Base-by-base conservation (phyloP, 2,888 invertebrate genomes). In the Drosophila acutilabella region DNA sequence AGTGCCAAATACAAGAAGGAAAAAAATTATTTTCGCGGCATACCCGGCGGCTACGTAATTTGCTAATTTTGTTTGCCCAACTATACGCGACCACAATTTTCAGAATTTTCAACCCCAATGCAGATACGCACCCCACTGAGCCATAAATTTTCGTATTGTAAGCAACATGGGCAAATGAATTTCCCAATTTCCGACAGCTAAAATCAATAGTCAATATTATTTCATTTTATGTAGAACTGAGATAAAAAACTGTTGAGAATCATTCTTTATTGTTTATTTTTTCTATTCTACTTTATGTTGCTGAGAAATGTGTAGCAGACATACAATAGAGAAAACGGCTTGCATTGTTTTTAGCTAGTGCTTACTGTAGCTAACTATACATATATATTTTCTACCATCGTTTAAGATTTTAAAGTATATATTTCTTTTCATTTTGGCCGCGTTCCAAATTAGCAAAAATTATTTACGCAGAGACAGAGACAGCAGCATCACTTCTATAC, bases 381-480 rank as follows among this genome's bases (percentile, higher is more conserved):
- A 60, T 59, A 70, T 41, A 60, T 38, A 40, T 59, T 53, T 71
- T 64, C 13, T 64, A 41, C 54, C 64, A 40, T 38, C 36, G 51
- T 69, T 78, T 57, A 52, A 62, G 30, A 50, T 74, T 48, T 72
- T 47, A 52, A 54, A 71, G 69, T 65, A 75, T 61, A 51, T 72
- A 73, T 88, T 75, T 73, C 40, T 88, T 75, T 83, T 78, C 69
- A 56, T 70, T 65, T 87, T 84, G 83, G 83, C 88, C 56, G 20
- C 53, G 38, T 45, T 69, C 89, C 83, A 84, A 84, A 84, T 89
- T 89, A 89, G 83, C 89, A 67, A 70, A 81, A 51, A 59, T 48
- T 86, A 74, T 86, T 74, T 64, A 71, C 74, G 51, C 69, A 68
- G 72, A 69, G 64, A 30, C 51, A 33, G 57, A n/a, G 36, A 40